Conservation (phyloP, 2,888 invertebrate genomes). For the Horisme vitalbata region DNA sequence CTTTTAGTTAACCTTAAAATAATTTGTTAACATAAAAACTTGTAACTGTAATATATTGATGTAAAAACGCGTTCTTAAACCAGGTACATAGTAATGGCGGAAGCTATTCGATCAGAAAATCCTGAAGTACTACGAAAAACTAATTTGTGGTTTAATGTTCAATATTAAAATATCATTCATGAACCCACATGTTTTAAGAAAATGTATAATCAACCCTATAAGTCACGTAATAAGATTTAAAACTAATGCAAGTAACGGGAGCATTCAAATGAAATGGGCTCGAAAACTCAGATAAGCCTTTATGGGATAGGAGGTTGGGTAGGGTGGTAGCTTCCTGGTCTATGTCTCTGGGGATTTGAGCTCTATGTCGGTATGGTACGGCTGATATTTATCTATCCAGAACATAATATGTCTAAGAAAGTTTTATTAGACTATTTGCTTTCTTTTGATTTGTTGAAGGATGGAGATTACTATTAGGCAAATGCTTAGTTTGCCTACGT, state of each 20-base stretch:
- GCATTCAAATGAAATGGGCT: conserved; percentile 78
- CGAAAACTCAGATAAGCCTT: conserved; percentile 75
- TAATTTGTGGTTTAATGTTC: too few species aligned
- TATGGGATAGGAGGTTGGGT: conserved; percentile 56
- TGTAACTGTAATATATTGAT: too few species aligned
- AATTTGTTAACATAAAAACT: too few species aligned
- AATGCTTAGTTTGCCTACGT: too few species aligned
- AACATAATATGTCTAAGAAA: background rate
- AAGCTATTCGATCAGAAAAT: too few species aligned
- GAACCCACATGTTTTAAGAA: conserved; percentile 6
- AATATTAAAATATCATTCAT: background rate
- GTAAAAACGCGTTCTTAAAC: too few species aligned
- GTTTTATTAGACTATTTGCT: conserved; percentile 20
- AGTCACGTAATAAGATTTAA: conserved; percentile 31
- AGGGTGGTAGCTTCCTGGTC: conserved; percentile 34
- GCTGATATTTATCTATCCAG: conserved; percentile 1
- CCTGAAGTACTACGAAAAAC: too few species aligned
- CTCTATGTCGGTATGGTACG: conserved; percentile 12
- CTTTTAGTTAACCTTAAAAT: too few species aligned
- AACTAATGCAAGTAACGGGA: conserved; percentile 59
- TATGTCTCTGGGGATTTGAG: conserved; percentile 18
- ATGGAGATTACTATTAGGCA: conserved; percentile 16
- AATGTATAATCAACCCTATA: conserved; percentile 23
- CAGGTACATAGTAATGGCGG: too few species aligned
- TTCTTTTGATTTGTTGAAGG: conserved; percentile 20